These are phyloP conservation scores for Heterotis niloticus DNA, from an alignment of 2,113 vertebrate species.

Conservation along the genomic window DNA sequence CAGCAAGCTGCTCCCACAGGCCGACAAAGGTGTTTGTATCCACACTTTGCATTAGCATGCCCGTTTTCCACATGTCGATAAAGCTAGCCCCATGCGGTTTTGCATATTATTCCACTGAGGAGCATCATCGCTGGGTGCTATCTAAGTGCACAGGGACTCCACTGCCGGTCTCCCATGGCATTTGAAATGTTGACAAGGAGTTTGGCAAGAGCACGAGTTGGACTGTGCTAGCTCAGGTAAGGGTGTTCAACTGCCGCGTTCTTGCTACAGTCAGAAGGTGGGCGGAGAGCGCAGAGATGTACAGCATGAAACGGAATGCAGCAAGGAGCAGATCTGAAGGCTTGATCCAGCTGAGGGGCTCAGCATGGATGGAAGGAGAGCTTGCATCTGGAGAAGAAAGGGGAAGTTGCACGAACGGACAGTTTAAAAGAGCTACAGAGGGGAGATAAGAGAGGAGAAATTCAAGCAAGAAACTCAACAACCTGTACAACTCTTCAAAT, in stretches of 20 bases:
- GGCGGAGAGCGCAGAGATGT: too few species aligned
- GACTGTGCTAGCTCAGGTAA: constrained; percentile 55
- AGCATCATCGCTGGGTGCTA: not conserved
- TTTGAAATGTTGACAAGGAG: not conserved
- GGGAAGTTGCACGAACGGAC: not conserved
- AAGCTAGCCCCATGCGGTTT: constrained; percentile 54
- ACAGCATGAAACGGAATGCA: too few species aligned
- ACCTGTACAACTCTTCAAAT: too few species aligned
- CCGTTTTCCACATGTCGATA: constrained; percentile 46
- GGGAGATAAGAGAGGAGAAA: not conserved
- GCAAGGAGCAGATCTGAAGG: too few species aligned
- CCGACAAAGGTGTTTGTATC: constrained; percentile 46
- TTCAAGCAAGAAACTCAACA: not conserved
- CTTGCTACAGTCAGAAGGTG: too few species aligned
- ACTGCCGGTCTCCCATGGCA: not conserved
- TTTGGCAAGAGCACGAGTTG: constrained; percentile 7
- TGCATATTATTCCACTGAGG: constrained; percentile 45
- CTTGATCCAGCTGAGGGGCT: too few species aligned
- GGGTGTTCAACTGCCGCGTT: constrained; percentile 10
- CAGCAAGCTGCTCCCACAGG: not conserved
- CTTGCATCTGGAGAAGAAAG: not conserved
- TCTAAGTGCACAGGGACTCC: too few species aligned
- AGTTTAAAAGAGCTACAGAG: not conserved
- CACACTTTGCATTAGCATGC: constrained; percentile 51
- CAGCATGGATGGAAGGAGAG: too few species aligned